Evolutionary conservation across 2,113 vertebrate species (phyloP).

Genomic region (Oriolus oriolus): DNA sequence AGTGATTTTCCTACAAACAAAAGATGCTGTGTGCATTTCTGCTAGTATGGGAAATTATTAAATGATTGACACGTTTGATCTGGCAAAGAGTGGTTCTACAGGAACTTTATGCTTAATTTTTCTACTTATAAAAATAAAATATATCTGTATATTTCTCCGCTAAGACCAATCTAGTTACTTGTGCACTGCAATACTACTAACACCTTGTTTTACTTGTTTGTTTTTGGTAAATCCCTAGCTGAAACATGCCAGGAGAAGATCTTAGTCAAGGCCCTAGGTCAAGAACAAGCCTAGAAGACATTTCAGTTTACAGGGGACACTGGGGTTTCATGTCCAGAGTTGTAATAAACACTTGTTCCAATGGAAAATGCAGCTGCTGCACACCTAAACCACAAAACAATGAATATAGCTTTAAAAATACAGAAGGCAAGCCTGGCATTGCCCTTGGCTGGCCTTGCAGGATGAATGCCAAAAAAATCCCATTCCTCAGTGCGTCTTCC

Average conservation of each 20-base stretch:
- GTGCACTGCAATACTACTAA: neutral
- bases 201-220: neutral
- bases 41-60: neutral
- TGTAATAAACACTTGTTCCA: neutral
- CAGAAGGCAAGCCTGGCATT: neutral
- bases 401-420: neutral
- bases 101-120: slow-evolving; percentile 12
- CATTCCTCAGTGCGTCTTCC: neutral
- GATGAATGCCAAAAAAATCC: neutral
- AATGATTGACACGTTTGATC: neutral
- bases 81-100: slow-evolving; percentile 16
- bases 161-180: neutral
- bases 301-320: neutral
- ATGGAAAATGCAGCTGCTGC: neutral
- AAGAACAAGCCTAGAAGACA: neutral
- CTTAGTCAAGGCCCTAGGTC: neutral
- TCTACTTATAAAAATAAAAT: neutral
- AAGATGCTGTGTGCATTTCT: neutral
- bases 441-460: neutral
- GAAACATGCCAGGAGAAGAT: neutral
- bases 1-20: neutral
- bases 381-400: neutral
- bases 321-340: neutral
- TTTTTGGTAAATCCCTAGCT: neutral
- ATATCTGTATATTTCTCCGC: neutral